Evolutionary conservation across 2,113 vertebrate species (phyloP), one percentile per base, ranked within the genome.

Genomic region (Psittacula cyanocephala): DNA sequence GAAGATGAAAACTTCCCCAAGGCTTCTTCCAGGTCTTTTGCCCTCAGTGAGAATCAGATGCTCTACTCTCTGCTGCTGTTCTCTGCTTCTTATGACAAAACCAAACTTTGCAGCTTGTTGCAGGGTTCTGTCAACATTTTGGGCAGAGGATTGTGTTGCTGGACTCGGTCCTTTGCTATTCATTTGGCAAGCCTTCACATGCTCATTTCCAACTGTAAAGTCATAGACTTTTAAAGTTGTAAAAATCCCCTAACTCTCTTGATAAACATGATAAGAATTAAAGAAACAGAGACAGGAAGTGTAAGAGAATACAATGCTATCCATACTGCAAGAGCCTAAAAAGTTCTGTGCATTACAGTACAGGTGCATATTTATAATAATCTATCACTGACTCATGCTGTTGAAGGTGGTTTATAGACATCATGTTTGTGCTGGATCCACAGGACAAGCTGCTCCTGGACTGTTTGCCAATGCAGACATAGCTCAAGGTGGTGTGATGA

Each of bases 181-280:
- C 16, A 44, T 53, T 79, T 68, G n/a, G 16, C 13, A 59, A 16
- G 59, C 11, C 23, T 78, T 67, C 35, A 76, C n/a, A 35, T 43
- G 49, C 7, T 62, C 69, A 57, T 94, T 95, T 97, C 83, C 92
- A 91, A 78, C 69, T 68, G 69, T 88, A 55, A 93, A 86, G 81
- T 94, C 62, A 80, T 86, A 86, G 83, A 75, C 37, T 43, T 53
- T 31, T 60, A 43, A 81, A 76, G 29, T 29, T 33, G 50, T 19
- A 43, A 55, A 65, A 81, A 43, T n/a, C 31, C 24, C 13, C 17
- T 65, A 60, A 29, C 10, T 65, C 22, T 27, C 50, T 46, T 59
- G n/a, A 59, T 27, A 81, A 9, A 18, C n/a, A 24, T 41, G 37
- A 75, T 17, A 23, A 85, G 17, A 89, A 37, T 55, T 77, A 59